A percentile compares a stretch with the other conserved stretches of the same genome.
These are phyloP conservation scores for Phrynocephalus vlangalii DNA, from an alignment of 2,797 vertebrate species.

Conservation along the genomic window DNA sequence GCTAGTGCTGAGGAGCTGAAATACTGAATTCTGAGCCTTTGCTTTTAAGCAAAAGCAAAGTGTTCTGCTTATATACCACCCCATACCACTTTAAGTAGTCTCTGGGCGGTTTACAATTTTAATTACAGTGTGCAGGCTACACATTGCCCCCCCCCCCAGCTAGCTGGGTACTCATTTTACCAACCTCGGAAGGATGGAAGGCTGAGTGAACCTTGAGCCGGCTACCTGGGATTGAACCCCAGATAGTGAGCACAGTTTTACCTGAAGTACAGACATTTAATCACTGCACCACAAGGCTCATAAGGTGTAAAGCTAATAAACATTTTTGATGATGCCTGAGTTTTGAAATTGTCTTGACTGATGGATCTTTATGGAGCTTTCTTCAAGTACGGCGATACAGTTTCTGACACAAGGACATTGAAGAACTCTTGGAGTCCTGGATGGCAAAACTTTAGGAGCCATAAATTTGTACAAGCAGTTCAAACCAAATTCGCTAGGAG, in stretches of 20 bases:
- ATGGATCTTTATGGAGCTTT: constrained; percentile 51
- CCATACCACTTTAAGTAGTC: too few relatives aligned
- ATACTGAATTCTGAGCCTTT: not conserved
- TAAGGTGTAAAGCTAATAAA: not conserved
- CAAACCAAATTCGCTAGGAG: constrained; percentile 27
- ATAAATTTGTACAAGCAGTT: constrained; percentile 1
- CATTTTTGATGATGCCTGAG: not conserved
- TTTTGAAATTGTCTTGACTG: constrained; percentile 53
- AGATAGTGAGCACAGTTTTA: too few relatives aligned
- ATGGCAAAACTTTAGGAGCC: not conserved
- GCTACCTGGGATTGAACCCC: too few relatives aligned
- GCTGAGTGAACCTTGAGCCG: too few relatives aligned
- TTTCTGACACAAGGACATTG: constrained; percentile 21
- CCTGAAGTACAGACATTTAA: too few relatives aligned
- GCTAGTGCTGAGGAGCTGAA: constrained; percentile 18
- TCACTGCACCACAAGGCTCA: too few relatives aligned
- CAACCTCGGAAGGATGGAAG: too few relatives aligned
- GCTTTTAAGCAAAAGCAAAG: not conserved
- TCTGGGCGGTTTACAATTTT: too few relatives aligned
- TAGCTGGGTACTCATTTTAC: too few relatives aligned
- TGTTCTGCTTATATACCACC: too few relatives aligned
- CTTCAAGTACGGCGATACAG: not conserved
- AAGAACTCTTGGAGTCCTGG: constrained; percentile 24
- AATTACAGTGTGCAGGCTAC: too few relatives aligned
- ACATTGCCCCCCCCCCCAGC: too few relatives aligned